Conservation (phyloP, 92 coral and sea anemone species). For the Zoanthus sansibaricus region DNA sequence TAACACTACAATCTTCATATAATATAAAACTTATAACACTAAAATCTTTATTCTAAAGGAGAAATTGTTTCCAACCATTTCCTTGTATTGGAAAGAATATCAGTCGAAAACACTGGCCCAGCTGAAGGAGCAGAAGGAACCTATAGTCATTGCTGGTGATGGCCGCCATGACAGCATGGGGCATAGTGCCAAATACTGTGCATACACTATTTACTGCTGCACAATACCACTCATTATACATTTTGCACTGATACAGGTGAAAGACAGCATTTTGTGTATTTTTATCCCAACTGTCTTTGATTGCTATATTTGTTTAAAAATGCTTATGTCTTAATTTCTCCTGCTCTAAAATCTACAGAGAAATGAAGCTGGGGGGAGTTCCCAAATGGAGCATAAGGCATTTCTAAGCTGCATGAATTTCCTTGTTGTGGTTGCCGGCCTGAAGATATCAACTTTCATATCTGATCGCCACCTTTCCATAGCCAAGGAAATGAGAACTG, state of each 20-base stretch:
- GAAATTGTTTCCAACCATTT: no score
- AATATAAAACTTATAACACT: no score
- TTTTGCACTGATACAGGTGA: constrained; percentile 1
- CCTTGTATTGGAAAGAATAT: no score
- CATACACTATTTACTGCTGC: not conserved
- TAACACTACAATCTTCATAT: no score
- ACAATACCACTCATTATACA: not conserved
- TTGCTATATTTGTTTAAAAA: not conserved
- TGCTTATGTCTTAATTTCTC: not conserved
- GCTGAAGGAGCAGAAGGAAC: no score
- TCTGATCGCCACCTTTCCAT: not conserved
- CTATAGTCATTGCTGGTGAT: not conserved
- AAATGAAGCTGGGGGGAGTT: constrained; percentile 8
- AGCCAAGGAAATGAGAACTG: constrained; percentile 11
- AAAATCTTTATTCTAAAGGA: no score
- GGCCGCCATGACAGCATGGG: constrained; percentile 10
- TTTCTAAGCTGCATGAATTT: not conserved
- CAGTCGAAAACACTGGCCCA: no score
- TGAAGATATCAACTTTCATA: not conserved
- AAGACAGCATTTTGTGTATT: not conserved
- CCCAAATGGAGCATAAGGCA: constrained; percentile 13
- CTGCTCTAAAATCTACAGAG: constrained; percentile 4
- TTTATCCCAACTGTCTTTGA: not conserved
- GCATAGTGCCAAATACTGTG: not conserved
- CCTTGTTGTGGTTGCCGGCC: constrained; percentile 2